phyloP scores from a whole-genome alignment of 2,797 vertebrate species.

The Trachops cirrhosus region DNA sequence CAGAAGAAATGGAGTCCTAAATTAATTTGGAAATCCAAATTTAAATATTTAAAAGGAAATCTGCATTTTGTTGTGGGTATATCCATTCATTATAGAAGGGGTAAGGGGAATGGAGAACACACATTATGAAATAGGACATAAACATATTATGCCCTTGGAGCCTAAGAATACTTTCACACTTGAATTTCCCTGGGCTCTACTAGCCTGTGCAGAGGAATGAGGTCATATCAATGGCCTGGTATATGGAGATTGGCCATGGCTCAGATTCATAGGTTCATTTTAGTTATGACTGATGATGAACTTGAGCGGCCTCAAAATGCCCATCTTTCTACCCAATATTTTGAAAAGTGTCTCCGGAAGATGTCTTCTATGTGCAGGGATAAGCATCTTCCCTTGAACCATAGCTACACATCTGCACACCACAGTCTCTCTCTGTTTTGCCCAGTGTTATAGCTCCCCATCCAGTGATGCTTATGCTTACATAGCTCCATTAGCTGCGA shows the following conservation, averaged over 20 bases:
- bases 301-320: not conserved
- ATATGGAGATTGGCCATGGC: not conserved
- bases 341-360: not conserved
- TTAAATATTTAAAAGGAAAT: constrained; percentile 25
- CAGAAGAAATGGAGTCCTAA: constrained; percentile 13
- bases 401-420: not conserved
- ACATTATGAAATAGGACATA: not conserved
- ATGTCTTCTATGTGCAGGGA: not conserved
- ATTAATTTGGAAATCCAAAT: not conserved
- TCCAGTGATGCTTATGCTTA: not conserved
- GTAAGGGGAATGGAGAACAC: not conserved
- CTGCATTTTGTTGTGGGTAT: not conserved
- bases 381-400: not conserved
- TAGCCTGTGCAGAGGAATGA: not conserved
- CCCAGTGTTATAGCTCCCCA: not conserved
- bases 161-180: not conserved
- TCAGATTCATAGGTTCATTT: not conserved
- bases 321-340: not conserved
- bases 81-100: not conserved
- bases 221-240: not conserved
- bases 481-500: not conserved
- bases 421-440: not conserved
- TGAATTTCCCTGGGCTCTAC: not conserved
- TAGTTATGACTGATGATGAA: not conserved
- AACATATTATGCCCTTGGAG: not conserved